Evolutionary conservation across 2,888 invertebrate species (phyloP), one percentile per base, ranked within the genome.

Genomic region (Drosophila paramelanica): DNA sequence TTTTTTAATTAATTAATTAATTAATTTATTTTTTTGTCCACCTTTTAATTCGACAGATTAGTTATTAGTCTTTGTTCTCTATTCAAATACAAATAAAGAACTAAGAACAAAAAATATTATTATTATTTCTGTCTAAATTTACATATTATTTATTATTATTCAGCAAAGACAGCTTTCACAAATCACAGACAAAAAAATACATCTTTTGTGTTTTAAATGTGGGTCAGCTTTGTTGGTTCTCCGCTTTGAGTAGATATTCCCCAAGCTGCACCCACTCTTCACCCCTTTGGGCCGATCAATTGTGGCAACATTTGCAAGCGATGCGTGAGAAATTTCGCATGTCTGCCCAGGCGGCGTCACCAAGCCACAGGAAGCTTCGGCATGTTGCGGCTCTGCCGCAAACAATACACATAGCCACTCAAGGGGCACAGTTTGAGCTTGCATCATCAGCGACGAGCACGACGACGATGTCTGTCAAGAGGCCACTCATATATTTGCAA

Each of bases 401-500:
- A 71, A 78, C 65, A 67, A 67, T 62, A 66, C 69, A 78, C 73
- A 57, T 31, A 46, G 45, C 66, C 74, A 62, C 77, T 88, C 61
- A 61, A 81, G 84, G 60, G 70, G 81, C 87, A 70, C 87, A 83
- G 83, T 87, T 79, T 73, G 84, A 67, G 84, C 69, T 74, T 79
- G 62, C 41, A 68, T 55, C 62, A 47, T 50, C 73, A 55, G 1
- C 14, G 50, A 50, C 10, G 59, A 47, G 20, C 20, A 20, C 14
- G 59, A 47, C 25, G 66, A 68, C 65, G 77, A 89, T 84, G 82
- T 89, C 88, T 85, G 90, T 89, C 83, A 88, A 89, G 88, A 71
- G 82, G 75, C 87, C 90, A 89, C 90, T 89, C 81, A 81, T 89
- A 79, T 78, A 85, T 88, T 89, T 88, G 88, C 79, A 85, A 89